A percentile compares a stretch with the other conserved stretches of the same genome.
Evolutionary conservation across 2,113 vertebrate species (phyloP).

Genomic region (Perognathus longimembris): DNA sequence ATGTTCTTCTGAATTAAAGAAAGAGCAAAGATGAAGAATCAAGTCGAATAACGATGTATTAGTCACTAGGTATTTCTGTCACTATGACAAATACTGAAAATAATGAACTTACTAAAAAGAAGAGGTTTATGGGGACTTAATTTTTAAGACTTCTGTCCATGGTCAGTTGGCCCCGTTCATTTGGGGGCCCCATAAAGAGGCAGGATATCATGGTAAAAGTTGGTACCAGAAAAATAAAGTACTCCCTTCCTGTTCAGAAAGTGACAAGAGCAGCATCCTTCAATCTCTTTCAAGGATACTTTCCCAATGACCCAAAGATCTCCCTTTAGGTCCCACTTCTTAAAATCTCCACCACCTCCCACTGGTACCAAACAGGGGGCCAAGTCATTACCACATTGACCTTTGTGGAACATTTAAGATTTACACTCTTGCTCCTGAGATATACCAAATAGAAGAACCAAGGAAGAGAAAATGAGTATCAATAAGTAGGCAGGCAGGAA

Average conservation of each 20-base stretch:
- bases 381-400: not conserved
- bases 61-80: not conserved
- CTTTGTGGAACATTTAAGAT: not conserved
- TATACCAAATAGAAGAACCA: not conserved
- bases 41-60: not conserved
- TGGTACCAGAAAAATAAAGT: not conserved
- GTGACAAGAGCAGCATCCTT: not conserved
- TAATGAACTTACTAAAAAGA: not conserved
- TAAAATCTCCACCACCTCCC: not conserved
- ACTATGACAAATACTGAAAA: not conserved
- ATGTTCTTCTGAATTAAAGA: not conserved
- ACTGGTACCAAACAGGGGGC: fast-evolving
- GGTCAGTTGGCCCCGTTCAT: not conserved
- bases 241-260: not conserved
- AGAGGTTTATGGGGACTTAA: not conserved
- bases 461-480: no score
- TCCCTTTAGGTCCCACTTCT: not conserved
- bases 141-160: not conserved
- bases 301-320: not conserved
- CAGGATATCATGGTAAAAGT: not conserved
- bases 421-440: not conserved
- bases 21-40: not conserved
- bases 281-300: not conserved
- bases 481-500: not conserved
- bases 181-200: not conserved